Evolutionary conservation across 2,113 vertebrate genomes (phyloP).

Genomic region (Strix uralensis): DNA sequence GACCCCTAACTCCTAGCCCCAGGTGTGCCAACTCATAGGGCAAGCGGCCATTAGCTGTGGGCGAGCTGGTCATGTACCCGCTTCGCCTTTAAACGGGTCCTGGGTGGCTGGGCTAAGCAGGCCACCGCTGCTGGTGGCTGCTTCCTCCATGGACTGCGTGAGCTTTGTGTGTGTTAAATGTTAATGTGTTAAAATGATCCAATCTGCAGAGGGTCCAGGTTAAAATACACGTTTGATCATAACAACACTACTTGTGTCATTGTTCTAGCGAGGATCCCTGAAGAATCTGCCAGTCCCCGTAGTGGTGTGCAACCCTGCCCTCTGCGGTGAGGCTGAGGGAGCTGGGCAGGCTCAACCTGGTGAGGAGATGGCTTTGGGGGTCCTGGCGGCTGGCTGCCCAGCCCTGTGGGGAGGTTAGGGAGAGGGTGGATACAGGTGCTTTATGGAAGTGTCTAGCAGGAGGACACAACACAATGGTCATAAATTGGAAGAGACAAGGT

Average conservation of each 20-base stretch:
- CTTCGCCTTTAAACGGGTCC: neutral
- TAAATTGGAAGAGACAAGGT: neutral
- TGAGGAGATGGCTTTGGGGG: neutral
- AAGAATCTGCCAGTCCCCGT: neutral
- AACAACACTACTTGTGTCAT: no score
- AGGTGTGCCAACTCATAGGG: rapidly evolving
- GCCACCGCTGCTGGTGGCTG: rapidly evolving
- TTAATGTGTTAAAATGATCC: neutral
- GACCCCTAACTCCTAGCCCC: no score
- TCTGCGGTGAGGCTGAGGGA: neutral
- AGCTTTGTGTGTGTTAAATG: neutral
- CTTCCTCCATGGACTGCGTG: rapidly evolving
- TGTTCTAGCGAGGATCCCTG: neutral
- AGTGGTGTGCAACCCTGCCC: rapidly evolving
- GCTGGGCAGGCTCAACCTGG: neutral
- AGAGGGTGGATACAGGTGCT: no score
- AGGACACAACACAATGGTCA: neutral
- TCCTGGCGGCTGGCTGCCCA: rapidly evolving
- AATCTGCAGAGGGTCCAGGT: neutral
- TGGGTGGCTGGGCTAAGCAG: rapidly evolving
- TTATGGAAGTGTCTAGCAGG: neutral
- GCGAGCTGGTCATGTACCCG: rapidly evolving
- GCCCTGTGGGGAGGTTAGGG: rapidly evolving
- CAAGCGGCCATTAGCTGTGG: rapidly evolving
- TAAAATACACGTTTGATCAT: rapidly evolving